A percentile compares a stretch with the other conserved stretches of the same genome.
Evolutionary conservation across 2,888 invertebrate genomes (phyloP).

Genomic region (Ganaspis brasiliensis): DNA sequence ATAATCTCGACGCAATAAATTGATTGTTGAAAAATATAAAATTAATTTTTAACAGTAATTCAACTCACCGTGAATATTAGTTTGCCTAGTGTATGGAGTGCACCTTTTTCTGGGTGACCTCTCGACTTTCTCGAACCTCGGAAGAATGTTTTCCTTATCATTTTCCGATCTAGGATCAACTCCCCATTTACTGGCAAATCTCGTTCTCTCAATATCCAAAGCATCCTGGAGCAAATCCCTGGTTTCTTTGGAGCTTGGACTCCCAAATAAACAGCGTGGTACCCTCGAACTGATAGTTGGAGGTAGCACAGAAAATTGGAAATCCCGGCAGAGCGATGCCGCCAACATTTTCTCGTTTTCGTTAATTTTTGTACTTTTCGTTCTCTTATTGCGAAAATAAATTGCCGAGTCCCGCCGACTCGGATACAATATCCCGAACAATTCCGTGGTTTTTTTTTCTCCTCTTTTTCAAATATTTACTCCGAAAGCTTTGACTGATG

Average conservation of each 20-base stretch:
- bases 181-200: constrained; percentile 84
- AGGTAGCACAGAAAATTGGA: constrained; percentile 74
- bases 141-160: constrained; percentile 74
- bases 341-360: constrained; percentile 70
- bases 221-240: constrained; percentile 84
- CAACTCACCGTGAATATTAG: constrained; percentile 76
- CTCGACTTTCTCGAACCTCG: constrained; percentile 64
- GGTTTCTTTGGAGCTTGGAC: constrained; percentile 84
- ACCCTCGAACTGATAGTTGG: constrained; percentile 72
- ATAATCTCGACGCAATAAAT: background rate
- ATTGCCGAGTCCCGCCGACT: constrained; percentile 1
- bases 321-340: constrained; percentile 74
- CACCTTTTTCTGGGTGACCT: constrained; percentile 71
- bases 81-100: constrained; percentile 74
- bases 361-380: constrained; percentile 17
- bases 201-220: constrained; percentile 83
- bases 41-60: too few species aligned
- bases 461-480: background rate
- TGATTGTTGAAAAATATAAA: too few species aligned
- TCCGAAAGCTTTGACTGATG: background rate
- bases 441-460: background rate
- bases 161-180: constrained; percentile 80
- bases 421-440: background rate
- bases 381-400: background rate
- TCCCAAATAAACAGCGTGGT: constrained; percentile 83